Conservation (phyloP, 2,888 invertebrate species). For the Polyommatus icarus region DNA sequence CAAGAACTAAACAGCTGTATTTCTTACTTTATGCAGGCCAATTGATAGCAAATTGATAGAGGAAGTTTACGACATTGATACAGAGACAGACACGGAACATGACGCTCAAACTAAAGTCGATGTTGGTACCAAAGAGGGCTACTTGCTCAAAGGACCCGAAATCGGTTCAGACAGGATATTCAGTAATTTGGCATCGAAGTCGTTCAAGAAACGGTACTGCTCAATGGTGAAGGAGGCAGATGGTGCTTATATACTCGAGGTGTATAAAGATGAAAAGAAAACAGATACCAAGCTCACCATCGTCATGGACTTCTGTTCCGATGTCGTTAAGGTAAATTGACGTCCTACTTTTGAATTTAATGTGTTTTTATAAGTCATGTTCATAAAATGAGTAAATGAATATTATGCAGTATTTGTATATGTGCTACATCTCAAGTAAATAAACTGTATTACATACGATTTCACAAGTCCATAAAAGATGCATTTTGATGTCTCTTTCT, state of each 20-base stretch:
- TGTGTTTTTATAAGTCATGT: not conserved
- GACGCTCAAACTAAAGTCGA: slow-evolving; percentile 86
- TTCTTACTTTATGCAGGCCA: slow-evolving; percentile 50
- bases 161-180: slow-evolving; percentile 94
- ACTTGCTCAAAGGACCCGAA: slow-evolving; percentile 94
- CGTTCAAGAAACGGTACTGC: slow-evolving; percentile 94
- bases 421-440: not conserved
- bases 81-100: slow-evolving; percentile 90
- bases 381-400: not conserved
- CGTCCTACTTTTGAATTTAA: not conserved
- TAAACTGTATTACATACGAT: not conserved
- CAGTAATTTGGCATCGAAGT: slow-evolving; percentile 94
- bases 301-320: slow-evolving; percentile 96
- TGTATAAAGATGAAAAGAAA: slow-evolving; percentile 96
- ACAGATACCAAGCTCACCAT: slow-evolving; percentile 94
- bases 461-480: not conserved
- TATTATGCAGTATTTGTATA: not conserved
- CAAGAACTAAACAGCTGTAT: not conserved
- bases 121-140: slow-evolving; percentile 93
- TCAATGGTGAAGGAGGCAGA: slow-evolving; percentile 94
- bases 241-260: slow-evolving; percentile 93
- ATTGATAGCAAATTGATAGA: slow-evolving; percentile 78
- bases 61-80: slow-evolving; percentile 94
- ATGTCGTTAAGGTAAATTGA: slow-evolving; percentile 87
- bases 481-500: too few relatives aligned